These are phyloP conservation scores for Pseudomyrmex gracilis DNA, from an alignment of 1,140 invertebrate species.

Conservation along the genomic window DNA sequence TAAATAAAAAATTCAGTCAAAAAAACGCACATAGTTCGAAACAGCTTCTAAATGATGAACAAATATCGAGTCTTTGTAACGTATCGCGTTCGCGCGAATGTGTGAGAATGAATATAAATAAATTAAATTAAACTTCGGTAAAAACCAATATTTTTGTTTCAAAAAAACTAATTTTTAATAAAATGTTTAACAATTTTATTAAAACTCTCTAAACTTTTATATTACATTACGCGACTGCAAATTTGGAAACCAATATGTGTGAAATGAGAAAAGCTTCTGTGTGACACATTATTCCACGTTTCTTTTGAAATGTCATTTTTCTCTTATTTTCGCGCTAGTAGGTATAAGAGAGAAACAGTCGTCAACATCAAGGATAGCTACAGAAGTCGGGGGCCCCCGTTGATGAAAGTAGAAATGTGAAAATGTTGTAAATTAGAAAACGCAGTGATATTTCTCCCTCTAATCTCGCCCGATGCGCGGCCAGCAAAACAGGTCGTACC, in stretches of 20 bases:
- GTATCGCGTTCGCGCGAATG: too few species aligned
- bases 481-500: conserved; percentile 24
- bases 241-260: conserved; percentile 8
- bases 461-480: conserved; percentile 13
- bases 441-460: not conserved
- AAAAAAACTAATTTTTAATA: too few species aligned
- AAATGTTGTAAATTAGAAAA: conserved; percentile 39
- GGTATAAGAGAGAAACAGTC: too few species aligned
- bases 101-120: not conserved
- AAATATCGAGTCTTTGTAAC: too few species aligned
- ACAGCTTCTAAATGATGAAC: not conserved
- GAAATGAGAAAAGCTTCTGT: conserved; percentile 12
- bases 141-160: not conserved
- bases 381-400: not conserved
- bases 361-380: not conserved
- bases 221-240: not conserved
- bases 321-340: conserved; percentile 17
- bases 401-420: not conserved
- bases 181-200: conserved; percentile 9
- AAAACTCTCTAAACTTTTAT: not conserved
- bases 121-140: conserved; percentile 1
- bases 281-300: not conserved
- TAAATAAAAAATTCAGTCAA: too few species aligned
- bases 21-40: too few species aligned
- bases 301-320: not conserved